Conservation (phyloP, 2,888 invertebrate genomes). For the Rotaria macrura region DNA sequence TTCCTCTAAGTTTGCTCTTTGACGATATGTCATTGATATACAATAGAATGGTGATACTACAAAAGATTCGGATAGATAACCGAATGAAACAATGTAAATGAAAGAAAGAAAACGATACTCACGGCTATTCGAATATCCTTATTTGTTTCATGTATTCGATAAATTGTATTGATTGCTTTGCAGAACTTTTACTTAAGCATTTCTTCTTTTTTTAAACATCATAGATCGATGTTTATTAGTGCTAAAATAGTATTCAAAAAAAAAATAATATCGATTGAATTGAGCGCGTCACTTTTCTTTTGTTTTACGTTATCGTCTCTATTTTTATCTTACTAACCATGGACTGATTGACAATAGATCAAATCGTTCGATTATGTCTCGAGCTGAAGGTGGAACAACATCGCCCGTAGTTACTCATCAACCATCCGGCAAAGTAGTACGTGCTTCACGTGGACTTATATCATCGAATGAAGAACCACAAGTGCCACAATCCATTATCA, state of each 20-base stretch:
- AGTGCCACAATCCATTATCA: not conserved
- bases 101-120: no score
- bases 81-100: no score
- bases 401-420: not conserved
- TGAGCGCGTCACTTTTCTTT: conserved; percentile 4
- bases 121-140: no score
- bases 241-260: not conserved
- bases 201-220: no score
- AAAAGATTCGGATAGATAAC: no score
- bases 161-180: no score
- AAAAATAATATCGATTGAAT: not conserved
- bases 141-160: no score
- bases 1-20: no score
- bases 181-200: no score
- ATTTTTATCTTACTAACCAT: not conserved
- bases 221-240: no score
- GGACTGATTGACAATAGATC: not conserved
- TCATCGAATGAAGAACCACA: not conserved
- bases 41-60: no score
- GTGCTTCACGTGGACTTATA: not conserved
- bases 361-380: not conserved
- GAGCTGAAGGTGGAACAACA: not conserved
- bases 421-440: not conserved
- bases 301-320: not conserved
- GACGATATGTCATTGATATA: no score